Base-by-base conservation (phyloP, 2,797 vertebrate species). In the Sternarchorhynchus goeldii region DNA sequence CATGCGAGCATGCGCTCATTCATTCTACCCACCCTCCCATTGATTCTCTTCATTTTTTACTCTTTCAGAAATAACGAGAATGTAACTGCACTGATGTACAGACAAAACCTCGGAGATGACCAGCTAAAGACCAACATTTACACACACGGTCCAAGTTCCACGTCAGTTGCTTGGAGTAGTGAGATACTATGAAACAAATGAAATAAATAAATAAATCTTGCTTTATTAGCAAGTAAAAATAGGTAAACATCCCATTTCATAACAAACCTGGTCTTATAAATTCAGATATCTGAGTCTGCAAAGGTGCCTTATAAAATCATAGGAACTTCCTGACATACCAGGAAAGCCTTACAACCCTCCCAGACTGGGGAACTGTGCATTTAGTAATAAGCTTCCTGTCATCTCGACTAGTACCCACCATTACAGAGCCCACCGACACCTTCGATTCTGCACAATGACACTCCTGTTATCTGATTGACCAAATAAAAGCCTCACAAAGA, bases 81-180 rank as follows among this genome's bases (percentile, higher is more conserved):
- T 91, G 90, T 91, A 91, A 93, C 85, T 89, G 91, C 89, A 92
- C 88, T 91, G 93, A 93, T 89, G 88, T 90, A 88, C 87, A 84
- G 88, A 89, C 90, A 53, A 73, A 88, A 87, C 89, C 88, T 90
- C 36, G 73, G 90, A 90, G 86, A 88, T 89, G 88, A 87, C 90
- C 93, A 93, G 93, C 93, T 93, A 94, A 88, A 94, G 87, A 81
- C 45, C 12, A 50, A 50, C 10, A 50, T 12, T 14, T 65, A 20
- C 59, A 31, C 7, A 50, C 14, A 57, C 21, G 8, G 1, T 18
- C 41, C 2, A 14, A 31, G 45, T 12, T 50, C 45, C 17, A 39
- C 3, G 6, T 29, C 16, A 34, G 36, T 36, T 20, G 18, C 45
- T 34, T 55, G n/a, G 7, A 66, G 64, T 2, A 63, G 16, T 36